Evolutionary conservation across 1,140 invertebrate genomes (phyloP).

Genomic region (Coelopa frigida): DNA sequence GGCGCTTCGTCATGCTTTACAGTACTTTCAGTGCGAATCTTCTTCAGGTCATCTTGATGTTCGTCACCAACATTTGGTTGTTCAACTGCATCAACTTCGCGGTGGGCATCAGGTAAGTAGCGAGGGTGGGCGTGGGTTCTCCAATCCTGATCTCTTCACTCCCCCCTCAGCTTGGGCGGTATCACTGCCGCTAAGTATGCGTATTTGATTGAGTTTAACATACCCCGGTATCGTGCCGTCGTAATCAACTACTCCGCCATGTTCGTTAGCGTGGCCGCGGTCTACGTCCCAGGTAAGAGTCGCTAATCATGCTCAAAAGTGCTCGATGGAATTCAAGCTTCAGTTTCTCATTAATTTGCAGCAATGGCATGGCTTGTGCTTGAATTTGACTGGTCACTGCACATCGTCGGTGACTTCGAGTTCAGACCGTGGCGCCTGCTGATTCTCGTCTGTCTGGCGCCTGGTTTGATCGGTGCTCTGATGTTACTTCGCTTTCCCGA

Average conservation of each 20-base stretch:
- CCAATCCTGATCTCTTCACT: too few species aligned
- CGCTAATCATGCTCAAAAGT: not conserved
- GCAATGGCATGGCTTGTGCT: conserved; percentile 30
- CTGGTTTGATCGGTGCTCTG: conserved; percentile 51
- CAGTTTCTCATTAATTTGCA: conserved; percentile 11
- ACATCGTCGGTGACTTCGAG: conserved; percentile 20
- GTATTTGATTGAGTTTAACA: conserved; percentile 52
- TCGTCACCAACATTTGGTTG: conserved; percentile 48
- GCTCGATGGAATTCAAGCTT: too few species aligned
- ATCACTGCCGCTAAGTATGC: conserved; percentile 50
- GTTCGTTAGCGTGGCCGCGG: conserved; percentile 36
- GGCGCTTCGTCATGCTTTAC: conserved; percentile 45
- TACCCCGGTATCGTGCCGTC: conserved; percentile 42
- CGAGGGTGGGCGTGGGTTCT: too few species aligned
- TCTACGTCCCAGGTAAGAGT: conserved; percentile 36
- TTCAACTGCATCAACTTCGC: conserved; percentile 51
- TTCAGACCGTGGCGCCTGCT: conserved; percentile 60
- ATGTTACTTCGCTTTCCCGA: conserved; percentile 56
- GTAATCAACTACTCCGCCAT: conserved; percentile 39
- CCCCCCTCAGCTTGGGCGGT: conserved; percentile 49
- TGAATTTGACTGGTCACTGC: conserved; percentile 24
- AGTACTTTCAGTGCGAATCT: conserved; percentile 29
- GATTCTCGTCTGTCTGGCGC: conserved; percentile 51
- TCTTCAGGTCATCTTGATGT: conserved; percentile 46
- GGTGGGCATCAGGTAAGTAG: conserved; percentile 53